These are phyloP conservation scores for Gerosis bhagava DNA, from an alignment of 2,888 invertebrate genomes.

Conservation along the genomic window DNA sequence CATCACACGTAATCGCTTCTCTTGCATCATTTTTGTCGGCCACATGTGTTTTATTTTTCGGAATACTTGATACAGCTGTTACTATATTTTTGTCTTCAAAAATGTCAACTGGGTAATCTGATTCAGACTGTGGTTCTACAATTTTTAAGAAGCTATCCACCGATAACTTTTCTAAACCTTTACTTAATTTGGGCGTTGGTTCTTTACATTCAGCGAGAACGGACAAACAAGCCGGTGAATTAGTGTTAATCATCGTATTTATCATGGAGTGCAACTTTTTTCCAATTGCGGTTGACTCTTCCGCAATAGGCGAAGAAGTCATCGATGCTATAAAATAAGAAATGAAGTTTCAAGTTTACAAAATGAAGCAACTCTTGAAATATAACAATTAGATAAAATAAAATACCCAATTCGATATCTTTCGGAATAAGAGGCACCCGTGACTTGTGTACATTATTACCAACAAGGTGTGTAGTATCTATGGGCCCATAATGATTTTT, in stretches of 20 bases:
- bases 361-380: too few relatives aligned
- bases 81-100: conserved; percentile 51
- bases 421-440: conserved; percentile 52
- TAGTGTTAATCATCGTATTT: conserved; percentile 44
- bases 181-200: conserved; percentile 34
- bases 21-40: conserved; percentile 17
- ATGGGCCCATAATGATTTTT: conserved; percentile 48
- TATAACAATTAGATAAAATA: too few relatives aligned
- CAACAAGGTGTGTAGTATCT: conserved; percentile 30
- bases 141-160: conserved; percentile 32
- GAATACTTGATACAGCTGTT: conserved; percentile 47
- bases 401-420: conserved; percentile 51
- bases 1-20: too few relatives aligned
- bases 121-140: conserved; percentile 42
- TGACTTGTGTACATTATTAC: conserved; percentile 38
- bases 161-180: conserved; percentile 30
- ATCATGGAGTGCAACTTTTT: conserved; percentile 52
- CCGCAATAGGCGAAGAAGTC: conserved; percentile 42
- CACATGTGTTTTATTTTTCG: conserved; percentile 29
- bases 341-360: too few relatives aligned
- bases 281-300: conserved; percentile 49
- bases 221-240: conserved; percentile 36
- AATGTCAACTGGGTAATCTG: conserved; percentile 47
- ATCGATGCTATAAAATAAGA: conserved; percentile 43
- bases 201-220: conserved; percentile 45